Percentiles rank a stretch among this genome's conserved stretches.
phyloP scores from a whole-genome alignment of 2,888 invertebrate species.

The Nomada goodeniana region DNA sequence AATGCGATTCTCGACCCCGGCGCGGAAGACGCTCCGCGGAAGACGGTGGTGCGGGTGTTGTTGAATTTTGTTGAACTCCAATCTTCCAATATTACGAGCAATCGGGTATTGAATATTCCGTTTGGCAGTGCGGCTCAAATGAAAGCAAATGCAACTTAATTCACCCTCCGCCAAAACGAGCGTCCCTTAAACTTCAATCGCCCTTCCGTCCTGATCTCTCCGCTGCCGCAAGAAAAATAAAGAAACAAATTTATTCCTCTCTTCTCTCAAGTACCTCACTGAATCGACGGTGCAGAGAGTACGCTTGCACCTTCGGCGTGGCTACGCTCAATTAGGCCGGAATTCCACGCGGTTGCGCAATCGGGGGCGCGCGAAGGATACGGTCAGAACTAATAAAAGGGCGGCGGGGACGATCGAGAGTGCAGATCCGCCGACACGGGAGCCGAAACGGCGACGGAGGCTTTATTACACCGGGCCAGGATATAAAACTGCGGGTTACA shows the following conservation, averaged over 20 bases:
- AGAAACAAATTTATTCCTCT: not conserved
- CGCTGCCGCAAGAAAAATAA: no score
- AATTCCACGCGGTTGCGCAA: constrained; percentile 27
- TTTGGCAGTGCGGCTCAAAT: no score
- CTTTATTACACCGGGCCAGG: constrained; percentile 70
- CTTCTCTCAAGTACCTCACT: not conserved
- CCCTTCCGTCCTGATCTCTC: no score
- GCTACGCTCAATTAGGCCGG: not conserved
- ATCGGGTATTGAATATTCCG: no score
- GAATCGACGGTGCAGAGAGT: not conserved
- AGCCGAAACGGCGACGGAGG: constrained; percentile 65
- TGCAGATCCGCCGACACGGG: constrained; percentile 57
- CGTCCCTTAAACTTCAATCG: no score
- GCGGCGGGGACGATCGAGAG: constrained; percentile 36
- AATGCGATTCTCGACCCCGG: no score
- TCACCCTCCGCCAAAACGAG: no score
- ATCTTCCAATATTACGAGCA: no score
- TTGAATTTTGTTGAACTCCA: no score
- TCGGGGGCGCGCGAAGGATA: constrained; percentile 22
- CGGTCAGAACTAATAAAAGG: constrained; percentile 44
- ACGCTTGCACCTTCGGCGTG: not conserved
- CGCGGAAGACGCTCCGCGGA: no score
- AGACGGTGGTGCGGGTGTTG: no score
- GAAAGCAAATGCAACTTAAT: no score
- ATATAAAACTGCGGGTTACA: constrained; percentile 74